Conservation (phyloP, 2,888 invertebrate species). For the Microplitis deprimator region DNA sequence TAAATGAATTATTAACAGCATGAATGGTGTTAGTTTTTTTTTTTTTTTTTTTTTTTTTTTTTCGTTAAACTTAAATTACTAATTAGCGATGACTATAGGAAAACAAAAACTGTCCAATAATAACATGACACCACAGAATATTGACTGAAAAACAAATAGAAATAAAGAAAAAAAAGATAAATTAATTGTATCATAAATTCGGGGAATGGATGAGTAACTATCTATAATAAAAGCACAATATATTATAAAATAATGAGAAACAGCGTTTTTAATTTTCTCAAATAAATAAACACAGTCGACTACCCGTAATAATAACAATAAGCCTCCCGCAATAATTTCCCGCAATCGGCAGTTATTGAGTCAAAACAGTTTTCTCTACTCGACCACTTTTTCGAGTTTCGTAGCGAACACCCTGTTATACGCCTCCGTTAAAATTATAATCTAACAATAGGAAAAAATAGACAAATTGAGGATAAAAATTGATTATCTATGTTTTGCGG, state of each 20-base stretch:
- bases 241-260: background rate
- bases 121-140: background rate
- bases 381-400: no score
- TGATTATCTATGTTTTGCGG: no score
- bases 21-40: background rate
- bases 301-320: no score
- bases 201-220: background rate
- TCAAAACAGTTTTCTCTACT: no score
- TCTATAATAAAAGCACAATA: background rate
- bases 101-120: conserved; percentile 12
- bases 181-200: background rate
- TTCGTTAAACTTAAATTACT: background rate
- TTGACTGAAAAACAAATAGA: background rate
- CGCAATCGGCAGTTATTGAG: no score
- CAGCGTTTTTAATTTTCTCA: background rate
- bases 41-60: background rate
- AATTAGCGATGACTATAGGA: conserved; percentile 9
- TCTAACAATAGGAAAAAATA: no score
- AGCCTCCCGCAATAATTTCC: no score
- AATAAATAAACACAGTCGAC: background rate
- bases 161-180: background rate
- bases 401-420: no score
- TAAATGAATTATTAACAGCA: background rate
- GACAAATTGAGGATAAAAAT: no score
- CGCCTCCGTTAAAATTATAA: no score